Evolutionary conservation across 2,113 vertebrate genomes (phyloP).

Genomic region (Dicaeum eximium): DNA sequence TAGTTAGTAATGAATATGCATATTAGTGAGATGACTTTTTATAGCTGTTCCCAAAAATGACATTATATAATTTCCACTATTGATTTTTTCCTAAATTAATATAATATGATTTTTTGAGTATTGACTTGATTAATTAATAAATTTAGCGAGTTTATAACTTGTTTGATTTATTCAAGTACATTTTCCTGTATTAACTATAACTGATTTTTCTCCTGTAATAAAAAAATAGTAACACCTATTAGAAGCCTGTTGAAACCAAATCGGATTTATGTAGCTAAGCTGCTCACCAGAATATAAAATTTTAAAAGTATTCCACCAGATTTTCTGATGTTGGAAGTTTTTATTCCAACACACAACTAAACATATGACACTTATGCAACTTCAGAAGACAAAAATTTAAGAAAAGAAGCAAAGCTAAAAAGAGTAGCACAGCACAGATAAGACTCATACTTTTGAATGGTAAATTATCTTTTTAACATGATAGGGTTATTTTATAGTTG

Average conservation of each 20-base stretch:
- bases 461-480: not conserved
- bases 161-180: not conserved
- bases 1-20: not conserved
- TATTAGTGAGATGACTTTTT: not conserved
- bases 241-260: not conserved
- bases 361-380: not conserved
- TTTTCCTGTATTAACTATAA: not conserved
- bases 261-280: not conserved
- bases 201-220: not conserved
- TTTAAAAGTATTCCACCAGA: not conserved
- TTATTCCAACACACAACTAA: not conserved
- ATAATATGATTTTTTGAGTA: not conserved
- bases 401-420: not conserved
- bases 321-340: not conserved
- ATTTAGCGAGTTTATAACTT: not conserved
- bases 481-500: not conserved
- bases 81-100: not conserved
- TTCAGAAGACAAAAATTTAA: not conserved
- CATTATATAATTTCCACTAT: not conserved
- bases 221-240: not conserved
- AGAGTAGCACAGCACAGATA: not conserved
- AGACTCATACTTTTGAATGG: not conserved
- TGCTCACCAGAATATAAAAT: not conserved
- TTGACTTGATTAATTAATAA: not conserved
- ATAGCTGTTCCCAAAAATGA: not conserved